Base-by-base conservation (phyloP, 2,113 vertebrate species). In the Patagioenas fasciata region DNA sequence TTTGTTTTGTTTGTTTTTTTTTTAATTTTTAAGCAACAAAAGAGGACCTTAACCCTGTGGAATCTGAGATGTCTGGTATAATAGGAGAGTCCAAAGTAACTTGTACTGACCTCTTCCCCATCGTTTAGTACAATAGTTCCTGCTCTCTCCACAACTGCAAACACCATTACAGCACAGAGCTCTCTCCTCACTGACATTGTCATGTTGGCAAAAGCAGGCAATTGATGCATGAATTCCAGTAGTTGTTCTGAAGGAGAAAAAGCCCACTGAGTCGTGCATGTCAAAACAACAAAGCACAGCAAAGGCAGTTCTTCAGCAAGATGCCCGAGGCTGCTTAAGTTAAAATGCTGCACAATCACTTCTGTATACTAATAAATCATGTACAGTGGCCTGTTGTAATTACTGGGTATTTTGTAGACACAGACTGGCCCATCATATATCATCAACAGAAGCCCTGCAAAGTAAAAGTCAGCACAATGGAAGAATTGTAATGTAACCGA, bases 121-220 rank as follows among this genome's bases (percentile, higher is more conserved):
- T 99, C 99, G 2, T 99, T 99, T 66, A 99, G 98, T 65, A 99
- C 99, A 78, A 99, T 98, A 92, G 99, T 99, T 66, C 99, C 99
- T 24, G 99, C 99, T 61, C 99, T 98, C 89, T 99, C 99, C 80
- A 99, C 99, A 93, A 99, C 99, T 5, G 99, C 99, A 32, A 99
- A 99, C 54, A 99, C 99, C 99, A 99, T 99, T 90, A 99, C 99
- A 11, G 99, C 99, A 95, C 99, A 99, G 57, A 99, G 99, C 93
- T 99, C 99, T 92, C 99, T 98, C 95, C 99, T 98, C 96, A 99
- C 99, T 1, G 99, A 99, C 99, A 99, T 99, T 34, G 99, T 99
- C 99, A 99, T 99, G 97, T 99, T 99, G 91, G 99, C 99, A 91
- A 99, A 99, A 66, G 99, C 99, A 60, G 99, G 99, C 96, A 99